A percentile compares a stretch with the other conserved stretches of the same genome.
Conservation (phyloP, 2,888 invertebrate genomes). For the Melangyna quadrimaculata region DNA sequence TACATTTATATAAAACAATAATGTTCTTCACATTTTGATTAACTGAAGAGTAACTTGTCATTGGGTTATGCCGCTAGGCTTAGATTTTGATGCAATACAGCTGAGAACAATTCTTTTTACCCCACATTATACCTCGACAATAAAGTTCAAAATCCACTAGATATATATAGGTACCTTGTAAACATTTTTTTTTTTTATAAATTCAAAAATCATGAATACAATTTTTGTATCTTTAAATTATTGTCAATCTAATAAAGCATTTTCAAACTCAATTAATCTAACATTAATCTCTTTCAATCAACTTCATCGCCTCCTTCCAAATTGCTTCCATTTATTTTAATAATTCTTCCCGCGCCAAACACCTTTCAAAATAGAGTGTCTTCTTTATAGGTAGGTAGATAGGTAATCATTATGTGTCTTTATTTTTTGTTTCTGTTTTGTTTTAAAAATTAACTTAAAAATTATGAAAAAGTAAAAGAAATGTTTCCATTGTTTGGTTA, state of each 20-base stretch:
- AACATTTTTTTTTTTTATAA: too few species aligned
- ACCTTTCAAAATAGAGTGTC: constrained; percentile 7
- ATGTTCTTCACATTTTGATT: too few species aligned
- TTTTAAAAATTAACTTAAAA: background rate
- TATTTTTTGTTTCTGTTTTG: background rate
- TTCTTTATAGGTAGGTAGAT: background rate
- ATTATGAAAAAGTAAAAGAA: background rate
- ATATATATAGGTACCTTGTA: too few species aligned
- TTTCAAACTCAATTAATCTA: background rate
- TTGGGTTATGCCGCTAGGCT: too few species aligned
- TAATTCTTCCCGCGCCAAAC: background rate
- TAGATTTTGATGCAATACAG: too few species aligned
- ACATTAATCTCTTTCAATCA: background rate
- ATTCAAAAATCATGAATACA: too few species aligned
- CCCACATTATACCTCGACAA: too few species aligned
- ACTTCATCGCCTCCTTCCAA: background rate
- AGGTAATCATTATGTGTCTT: background rate
- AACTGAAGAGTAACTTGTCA: too few species aligned
- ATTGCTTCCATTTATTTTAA: background rate
- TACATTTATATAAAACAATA: too few species aligned
- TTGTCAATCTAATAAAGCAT: background rate
- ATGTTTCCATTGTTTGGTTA: too few species aligned
- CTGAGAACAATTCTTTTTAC: too few species aligned
- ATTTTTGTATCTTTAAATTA: background rate
- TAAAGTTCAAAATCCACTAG: too few species aligned